Base-by-base conservation (phyloP, 2,113 vertebrate species). In the Plestiodon gilberti region DNA sequence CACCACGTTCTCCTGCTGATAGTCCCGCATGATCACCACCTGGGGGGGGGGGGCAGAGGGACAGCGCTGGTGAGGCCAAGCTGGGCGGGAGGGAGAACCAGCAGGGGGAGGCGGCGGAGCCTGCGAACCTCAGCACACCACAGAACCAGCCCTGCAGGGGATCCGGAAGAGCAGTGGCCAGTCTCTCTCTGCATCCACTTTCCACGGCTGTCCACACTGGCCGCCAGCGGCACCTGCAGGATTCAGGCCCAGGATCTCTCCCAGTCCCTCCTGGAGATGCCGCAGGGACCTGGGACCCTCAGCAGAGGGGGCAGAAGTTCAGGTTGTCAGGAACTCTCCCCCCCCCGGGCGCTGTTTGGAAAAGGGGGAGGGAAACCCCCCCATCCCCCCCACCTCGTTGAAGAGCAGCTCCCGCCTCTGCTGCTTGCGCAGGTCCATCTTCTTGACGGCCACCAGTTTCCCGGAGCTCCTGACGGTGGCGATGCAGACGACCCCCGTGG, bases 11-110 rank as follows among this genome's bases (percentile, higher is more conserved):
- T 99, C 98, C 1, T 99, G 99, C 92, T 99, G 98, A 94, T 99
- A 98, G 94, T 99, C 98, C 43, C 99, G 88, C 99, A 99, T 99
- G 93, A 99, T 99, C 82, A 99, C 99, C 94, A 99, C 99, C 99
- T 99, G 94, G 10, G 40, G 0, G 0, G 6, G n/a, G 25, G 35
- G 0, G 48, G 43, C 43, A 35, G 1, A 0, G 28, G 22, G 22
- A 3, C 2, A 33, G 13, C 5, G 4, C 33, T 5, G 23, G 0
- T 1, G 82, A 2, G 1, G 8, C 2, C 4, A 17, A 35, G 38
- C 2, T 1, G 5, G 30, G 55, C 3, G 14, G 8, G 18, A 22
- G n/a, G 1, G n/a, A n/a, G n/a, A n/a, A n/a, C n/a, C n/a, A n/a
- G 43, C 11, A 28, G 35, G 3, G 8, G 43, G 8, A 5, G 43